phyloP scores from a whole-genome alignment of 2,113 vertebrate species.

The Phaetusa simplex region DNA sequence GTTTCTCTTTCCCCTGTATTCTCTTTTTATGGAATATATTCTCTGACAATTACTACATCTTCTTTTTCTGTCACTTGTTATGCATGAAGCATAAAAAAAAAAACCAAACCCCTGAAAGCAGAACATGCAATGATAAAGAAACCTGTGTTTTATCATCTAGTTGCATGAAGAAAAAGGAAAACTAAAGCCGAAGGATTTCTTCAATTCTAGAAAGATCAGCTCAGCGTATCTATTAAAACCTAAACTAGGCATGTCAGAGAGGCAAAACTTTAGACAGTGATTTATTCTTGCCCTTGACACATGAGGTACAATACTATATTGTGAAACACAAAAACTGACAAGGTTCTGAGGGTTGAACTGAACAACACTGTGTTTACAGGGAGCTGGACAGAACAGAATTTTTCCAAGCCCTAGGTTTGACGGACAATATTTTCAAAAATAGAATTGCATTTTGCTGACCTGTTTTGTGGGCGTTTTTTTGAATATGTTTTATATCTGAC shows the following conservation, averaged over 20 bases:
- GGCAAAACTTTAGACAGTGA: not conserved
- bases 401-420: not conserved
- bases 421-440: not conserved
- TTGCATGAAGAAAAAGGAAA: not conserved
- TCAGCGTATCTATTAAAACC: not conserved
- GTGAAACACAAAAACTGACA: not conserved
- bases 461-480: not conserved
- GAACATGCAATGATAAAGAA: not conserved
- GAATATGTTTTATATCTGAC: not conserved
- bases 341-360: not conserved
- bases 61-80: not conserved
- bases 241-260: not conserved
- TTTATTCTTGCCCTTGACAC: slow-evolving; percentile 12
- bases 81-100: not conserved
- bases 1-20: not conserved
- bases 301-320: not conserved
- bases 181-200: not conserved
- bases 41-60: not conserved
- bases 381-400: not conserved
- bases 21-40: not conserved
- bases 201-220: not conserved
- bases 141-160: not conserved
- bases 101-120: not conserved
- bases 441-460: not conserved
- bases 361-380: not conserved